Conservation (phyloP, 1,140 invertebrate species). For the Calycopis cecrops region DNA sequence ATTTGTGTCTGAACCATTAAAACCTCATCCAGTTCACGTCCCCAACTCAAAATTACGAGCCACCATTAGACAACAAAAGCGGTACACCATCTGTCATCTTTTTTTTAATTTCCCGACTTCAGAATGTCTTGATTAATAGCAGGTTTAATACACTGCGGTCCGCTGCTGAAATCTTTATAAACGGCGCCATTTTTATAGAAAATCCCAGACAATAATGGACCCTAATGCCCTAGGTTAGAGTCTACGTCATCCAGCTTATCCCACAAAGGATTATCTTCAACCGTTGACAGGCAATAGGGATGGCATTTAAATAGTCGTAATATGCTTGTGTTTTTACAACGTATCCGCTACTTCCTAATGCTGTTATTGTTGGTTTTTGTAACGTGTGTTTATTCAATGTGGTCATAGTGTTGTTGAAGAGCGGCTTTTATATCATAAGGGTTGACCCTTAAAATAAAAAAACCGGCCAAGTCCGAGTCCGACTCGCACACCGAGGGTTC, state of each 20-base stretch:
- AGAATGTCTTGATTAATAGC: conserved; percentile 45
- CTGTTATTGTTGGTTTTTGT: neutral
- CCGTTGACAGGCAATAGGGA: conserved; percentile 23
- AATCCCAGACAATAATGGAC: conserved; percentile 35
- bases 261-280: conserved; percentile 54
- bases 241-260: conserved; percentile 9
- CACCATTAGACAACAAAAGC: conserved; percentile 5
- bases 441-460: no score
- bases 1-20: no score
- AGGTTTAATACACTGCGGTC: conserved; percentile 38
- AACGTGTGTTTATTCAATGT: no score
- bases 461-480: no score
- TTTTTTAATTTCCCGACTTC: conserved; percentile 31
- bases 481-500: no score
- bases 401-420: no score
- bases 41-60: conserved; percentile 3
- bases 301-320: conserved; percentile 34
- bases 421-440: no score
- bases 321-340: conserved; percentile 31
- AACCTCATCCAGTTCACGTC: no score
- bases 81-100: conserved; percentile 11
- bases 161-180: conserved; percentile 43
- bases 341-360: neutral
- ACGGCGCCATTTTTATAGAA: conserved; percentile 33
- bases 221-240: conserved; percentile 24